These are phyloP conservation scores for Cladopsammia gracilis DNA, from an alignment of 64 coral and sea anemone genomes.

Conservation along the genomic window DNA sequence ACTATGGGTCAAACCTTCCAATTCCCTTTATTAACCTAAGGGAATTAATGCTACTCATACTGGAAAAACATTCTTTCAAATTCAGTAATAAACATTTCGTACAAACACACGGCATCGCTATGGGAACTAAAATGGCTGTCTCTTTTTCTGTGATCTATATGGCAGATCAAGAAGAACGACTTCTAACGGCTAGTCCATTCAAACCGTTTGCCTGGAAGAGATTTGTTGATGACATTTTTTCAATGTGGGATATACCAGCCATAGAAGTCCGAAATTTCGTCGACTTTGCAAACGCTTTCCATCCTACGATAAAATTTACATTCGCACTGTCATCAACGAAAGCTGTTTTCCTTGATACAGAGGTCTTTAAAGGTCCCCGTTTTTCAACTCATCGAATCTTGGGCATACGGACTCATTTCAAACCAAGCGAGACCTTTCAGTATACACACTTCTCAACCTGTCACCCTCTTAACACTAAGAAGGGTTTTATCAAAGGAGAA, in stretches of 20 bases:
- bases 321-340: not conserved
- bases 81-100: no score
- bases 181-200: no score
- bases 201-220: not conserved
- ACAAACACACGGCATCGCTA: no score
- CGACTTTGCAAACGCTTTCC: not conserved
- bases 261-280: not conserved
- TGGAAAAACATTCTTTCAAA: no score
- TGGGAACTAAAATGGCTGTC: no score
- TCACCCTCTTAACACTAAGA: constrained; percentile 16
- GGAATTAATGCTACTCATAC: no score
- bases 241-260: not conserved
- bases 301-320: not conserved
- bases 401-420: not conserved
- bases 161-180: no score
- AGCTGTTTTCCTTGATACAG: constrained; percentile 4
- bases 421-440: not conserved
- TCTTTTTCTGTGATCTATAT: no score
- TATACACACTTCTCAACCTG: not conserved
- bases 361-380: not conserved
- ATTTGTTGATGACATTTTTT: not conserved
- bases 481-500: constrained; percentile 15
- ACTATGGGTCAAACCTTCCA: no score
- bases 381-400: not conserved
- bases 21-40: no score